Base-by-base conservation (phyloP, 2,888 invertebrate species). In the Scrobipalpa costella region DNA sequence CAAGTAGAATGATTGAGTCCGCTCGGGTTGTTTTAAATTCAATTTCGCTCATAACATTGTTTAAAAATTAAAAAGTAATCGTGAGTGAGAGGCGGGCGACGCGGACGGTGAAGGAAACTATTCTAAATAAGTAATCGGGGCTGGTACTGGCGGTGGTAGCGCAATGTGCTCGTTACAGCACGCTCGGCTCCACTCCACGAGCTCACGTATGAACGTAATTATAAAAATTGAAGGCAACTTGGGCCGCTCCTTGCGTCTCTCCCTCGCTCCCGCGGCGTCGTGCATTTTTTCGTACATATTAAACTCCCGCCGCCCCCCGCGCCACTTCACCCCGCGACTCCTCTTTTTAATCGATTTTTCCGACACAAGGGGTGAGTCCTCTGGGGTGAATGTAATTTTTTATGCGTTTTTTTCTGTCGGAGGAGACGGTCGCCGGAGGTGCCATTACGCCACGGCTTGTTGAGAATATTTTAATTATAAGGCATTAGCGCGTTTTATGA, bases 171-270 rank as follows among this genome's bases (percentile, higher is more conserved):
- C 55, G 15, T 13, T 27, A 33, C 15, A 64, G 17, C 9, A 33
- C 11, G n/a, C 15, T n/a, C 40, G 33, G 57, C 17, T 57, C 3
- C 19, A 13, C 49, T 49, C 34, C 33, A 34, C 75, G 83, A 92
- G 84, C 93, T 95, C 86, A 94, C 94, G 90, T 90, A 90, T 90
- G 91, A 90, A 90, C 90, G 90, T 90, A 91, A 90, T 91, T 91
- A 90, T 90, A 90, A 91, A 91, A 91, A 90, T 90, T 88, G 89
- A 88, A 91, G 89, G 86, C 87, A 88, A 84, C 84, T 86, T 77
- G 78, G 80, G 83, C 83, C 84, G 73, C 84, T 85, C 84, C 85
- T 83, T 74, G 83, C 82, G 76, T 78, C 80, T 81, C 84, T 83
- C 88, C 88, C 88, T 85, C 89, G 79, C 88, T 85, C 88, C 84